phyloP scores from a whole-genome alignment of 2,888 invertebrate genomes.

The Heliconius aoede region DNA sequence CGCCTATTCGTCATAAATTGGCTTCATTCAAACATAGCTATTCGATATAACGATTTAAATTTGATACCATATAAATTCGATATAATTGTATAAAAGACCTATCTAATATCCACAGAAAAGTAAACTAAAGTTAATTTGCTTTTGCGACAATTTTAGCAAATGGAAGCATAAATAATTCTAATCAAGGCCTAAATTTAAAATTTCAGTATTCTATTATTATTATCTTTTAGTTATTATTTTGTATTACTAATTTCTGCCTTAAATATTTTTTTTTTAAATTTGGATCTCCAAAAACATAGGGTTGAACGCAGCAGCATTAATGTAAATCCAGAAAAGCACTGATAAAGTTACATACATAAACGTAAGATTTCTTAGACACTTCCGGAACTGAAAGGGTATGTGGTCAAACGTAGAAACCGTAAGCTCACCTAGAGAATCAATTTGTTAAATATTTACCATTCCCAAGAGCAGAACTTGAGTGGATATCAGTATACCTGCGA shows the following conservation, averaged over 20 bases:
- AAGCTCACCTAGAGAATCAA: constrained; percentile 75
- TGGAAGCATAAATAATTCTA: no score
- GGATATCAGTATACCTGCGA: constrained; percentile 45
- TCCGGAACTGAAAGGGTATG: constrained; percentile 76
- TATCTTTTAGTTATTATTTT: no score
- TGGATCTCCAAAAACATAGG: not conserved
- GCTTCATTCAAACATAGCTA: not conserved
- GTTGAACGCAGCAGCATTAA: constrained; percentile 14
- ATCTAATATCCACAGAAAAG: not conserved
- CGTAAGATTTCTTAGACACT: constrained; percentile 70
- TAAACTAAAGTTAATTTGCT: no score
- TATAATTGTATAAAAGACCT: not conserved
- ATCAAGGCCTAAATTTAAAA: no score
- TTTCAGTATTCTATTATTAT: no score
- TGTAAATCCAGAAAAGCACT: constrained; percentile 22
- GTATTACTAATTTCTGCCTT: no score
- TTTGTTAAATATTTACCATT: constrained; percentile 78
- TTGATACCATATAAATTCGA: not conserved
- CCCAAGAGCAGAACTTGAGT: constrained; percentile 54
- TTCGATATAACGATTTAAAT: not conserved
- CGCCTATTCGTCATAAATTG: not conserved
- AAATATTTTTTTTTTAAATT: no score
- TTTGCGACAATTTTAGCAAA: no score
- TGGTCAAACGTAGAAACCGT: constrained; percentile 72
- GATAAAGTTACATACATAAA: constrained; percentile 54